Percentiles rank a stretch among this genome's conserved stretches.
Evolutionary conservation across 2,888 invertebrate species (phyloP).

Genomic region (Dynastes hyllus): DNA sequence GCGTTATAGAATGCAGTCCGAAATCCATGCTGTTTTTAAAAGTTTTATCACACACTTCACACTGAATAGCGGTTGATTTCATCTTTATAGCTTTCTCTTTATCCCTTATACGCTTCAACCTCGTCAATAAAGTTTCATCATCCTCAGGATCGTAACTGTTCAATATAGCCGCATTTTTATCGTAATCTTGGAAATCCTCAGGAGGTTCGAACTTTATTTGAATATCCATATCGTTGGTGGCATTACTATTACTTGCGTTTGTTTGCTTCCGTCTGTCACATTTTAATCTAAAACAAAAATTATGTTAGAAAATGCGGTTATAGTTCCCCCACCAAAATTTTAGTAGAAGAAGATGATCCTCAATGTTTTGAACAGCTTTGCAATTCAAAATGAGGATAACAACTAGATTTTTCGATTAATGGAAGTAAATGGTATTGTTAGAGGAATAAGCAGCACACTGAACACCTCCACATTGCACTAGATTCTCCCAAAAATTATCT

Average conservation of each 20-base stretch:
- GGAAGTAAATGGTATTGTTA: no score
- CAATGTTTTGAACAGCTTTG: not conserved
- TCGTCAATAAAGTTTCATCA: not conserved
- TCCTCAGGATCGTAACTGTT: not conserved
- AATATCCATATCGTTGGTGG: conserved; percentile 35
- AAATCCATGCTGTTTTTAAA: conserved; percentile 66
- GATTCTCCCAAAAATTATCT: no score
- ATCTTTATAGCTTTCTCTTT: conserved; percentile 47
- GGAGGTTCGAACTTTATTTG: not conserved
- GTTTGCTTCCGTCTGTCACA: conserved; percentile 19
- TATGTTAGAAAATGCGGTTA: conserved; percentile 14
- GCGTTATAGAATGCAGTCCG: conserved; percentile 65
- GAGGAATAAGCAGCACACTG: not conserved
- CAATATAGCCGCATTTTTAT: not conserved
- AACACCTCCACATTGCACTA: no score
- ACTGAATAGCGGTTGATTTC: conserved; percentile 62
- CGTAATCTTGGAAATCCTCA: not conserved
- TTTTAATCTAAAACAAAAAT: conserved; percentile 44
- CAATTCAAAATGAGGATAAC: no score
- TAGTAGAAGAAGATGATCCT: no score
- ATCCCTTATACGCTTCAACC: not conserved
- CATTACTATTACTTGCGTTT: not conserved
- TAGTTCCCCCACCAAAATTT: no score
- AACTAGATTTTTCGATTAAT: no score
- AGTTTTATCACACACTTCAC: conserved; percentile 65